phyloP scores from a whole-genome alignment of 1,140 invertebrate genomes.

The Thereuonema tuberculata region DNA sequence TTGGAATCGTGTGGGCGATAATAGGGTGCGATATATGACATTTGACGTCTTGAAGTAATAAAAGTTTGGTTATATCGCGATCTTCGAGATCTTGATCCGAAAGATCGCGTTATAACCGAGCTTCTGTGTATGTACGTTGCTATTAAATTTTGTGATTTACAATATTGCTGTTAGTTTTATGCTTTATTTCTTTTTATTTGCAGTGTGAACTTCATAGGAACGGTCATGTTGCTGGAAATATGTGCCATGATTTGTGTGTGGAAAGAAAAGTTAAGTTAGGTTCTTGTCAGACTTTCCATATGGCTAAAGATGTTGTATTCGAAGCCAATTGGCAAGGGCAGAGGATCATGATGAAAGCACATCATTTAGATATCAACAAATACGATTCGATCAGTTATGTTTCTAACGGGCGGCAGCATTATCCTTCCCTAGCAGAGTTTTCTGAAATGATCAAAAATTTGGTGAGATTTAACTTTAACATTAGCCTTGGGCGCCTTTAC shows the following conservation, averaged over 20 bases:
- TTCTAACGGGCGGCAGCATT: background rate
- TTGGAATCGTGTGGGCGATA: no score
- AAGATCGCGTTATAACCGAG: no score
- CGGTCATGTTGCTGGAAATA: slow-evolving; percentile 20
- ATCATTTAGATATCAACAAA: background rate
- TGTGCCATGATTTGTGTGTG: slow-evolving; percentile 23
- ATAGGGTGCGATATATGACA: no score
- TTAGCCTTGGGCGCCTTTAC: slow-evolving; percentile 6
- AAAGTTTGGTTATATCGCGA: no score
- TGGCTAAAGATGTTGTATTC: slow-evolving; percentile 24
- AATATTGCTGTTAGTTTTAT: no score
- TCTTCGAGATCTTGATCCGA: no score
- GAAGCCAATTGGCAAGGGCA: slow-evolving; percentile 11
- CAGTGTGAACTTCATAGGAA: slow-evolving; percentile 24
- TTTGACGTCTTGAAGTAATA: no score
- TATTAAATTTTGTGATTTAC: no score
- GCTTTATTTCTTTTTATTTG: slow-evolving; percentile 12
- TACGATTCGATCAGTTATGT: slow-evolving; percentile 4
- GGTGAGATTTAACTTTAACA: slow-evolving; percentile 10
- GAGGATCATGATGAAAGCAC: slow-evolving; percentile 15
- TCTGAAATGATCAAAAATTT: slow-evolving; percentile 12
- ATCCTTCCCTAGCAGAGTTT: slow-evolving; percentile 2
- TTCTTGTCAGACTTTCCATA: slow-evolving; percentile 22
- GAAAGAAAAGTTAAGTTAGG: slow-evolving; percentile 13
- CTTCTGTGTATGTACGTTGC: no score